Evolutionary conservation across 2,888 invertebrate genomes (phyloP).

Genomic region (Harpagoxenus sublaevis): DNA sequence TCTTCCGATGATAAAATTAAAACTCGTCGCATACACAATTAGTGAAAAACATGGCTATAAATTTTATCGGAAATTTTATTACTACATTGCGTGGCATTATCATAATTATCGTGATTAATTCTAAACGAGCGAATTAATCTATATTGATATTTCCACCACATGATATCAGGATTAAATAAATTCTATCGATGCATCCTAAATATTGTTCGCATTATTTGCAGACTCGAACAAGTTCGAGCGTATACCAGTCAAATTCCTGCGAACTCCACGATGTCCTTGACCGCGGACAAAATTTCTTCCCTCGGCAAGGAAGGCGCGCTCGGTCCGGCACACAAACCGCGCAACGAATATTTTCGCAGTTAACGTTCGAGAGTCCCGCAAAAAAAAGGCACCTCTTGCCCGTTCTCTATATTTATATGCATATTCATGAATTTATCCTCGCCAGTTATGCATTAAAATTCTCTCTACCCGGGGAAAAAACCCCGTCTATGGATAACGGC

Average conservation of each 20-base stretch:
- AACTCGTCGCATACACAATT: background rate
- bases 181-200: background rate
- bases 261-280: conserved; percentile 17
- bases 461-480: background rate
- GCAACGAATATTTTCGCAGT: conserved; percentile 41
- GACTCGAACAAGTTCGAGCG: background rate
- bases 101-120: background rate
- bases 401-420: conserved; percentile 43
- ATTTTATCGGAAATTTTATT: background rate
- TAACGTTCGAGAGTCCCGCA: conserved; percentile 17
- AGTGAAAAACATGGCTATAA: background rate
- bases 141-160: background rate
- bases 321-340: background rate
- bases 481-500: background rate
- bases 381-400: conserved; percentile 6
- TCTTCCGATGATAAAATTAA: background rate
- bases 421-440: conserved; percentile 43
- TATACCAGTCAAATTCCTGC: background rate
- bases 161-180: background rate
- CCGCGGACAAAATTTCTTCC: conserved; percentile 41
- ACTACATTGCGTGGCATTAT: background rate
- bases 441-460: conserved; percentile 40
- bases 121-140: background rate
- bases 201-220: background rate
- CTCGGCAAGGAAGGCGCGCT: conserved; percentile 10